A percentile compares a stretch with the other conserved stretches of the same genome.
These are phyloP conservation scores for Muscidifurax raptorellus DNA, from an alignment of 1,140 invertebrate species.

Conservation along the genomic window DNA sequence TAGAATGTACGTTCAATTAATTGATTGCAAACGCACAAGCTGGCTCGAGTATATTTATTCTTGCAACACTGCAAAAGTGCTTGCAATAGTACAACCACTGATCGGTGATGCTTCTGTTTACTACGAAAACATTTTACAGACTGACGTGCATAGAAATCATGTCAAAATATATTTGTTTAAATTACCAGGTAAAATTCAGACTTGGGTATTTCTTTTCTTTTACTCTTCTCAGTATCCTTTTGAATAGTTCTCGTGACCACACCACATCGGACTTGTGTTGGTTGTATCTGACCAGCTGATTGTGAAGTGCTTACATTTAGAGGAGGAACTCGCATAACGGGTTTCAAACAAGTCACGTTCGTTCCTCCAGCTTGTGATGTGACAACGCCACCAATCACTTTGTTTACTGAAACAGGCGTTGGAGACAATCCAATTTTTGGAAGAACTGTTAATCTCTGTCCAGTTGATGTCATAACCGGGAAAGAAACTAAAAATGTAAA, in stretches of 20 bases:
- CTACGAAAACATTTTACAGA: background rate
- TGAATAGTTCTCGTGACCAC: constrained; percentile 64
- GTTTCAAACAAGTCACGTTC: constrained; percentile 58
- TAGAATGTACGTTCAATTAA: background rate
- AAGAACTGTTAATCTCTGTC: constrained; percentile 77
- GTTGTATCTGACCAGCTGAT: constrained; percentile 57
- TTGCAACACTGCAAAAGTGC: constrained; percentile 40
- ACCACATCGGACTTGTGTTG: constrained; percentile 59
- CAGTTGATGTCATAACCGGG: constrained; percentile 74
- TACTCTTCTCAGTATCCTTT: constrained; percentile 65
- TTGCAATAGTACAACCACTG: constrained; percentile 19
- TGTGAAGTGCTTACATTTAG: constrained; percentile 69
- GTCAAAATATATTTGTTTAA: constrained; percentile 5
- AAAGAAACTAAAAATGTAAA: constrained; percentile 65
- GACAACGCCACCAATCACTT: constrained; percentile 67
- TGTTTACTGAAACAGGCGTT: constrained; percentile 62
- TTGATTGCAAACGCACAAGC: constrained; percentile 39
- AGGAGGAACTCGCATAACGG: constrained; percentile 75
- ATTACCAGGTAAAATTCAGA: constrained; percentile 75
- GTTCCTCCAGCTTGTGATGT: constrained; percentile 62
- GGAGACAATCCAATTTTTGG: constrained; percentile 73
- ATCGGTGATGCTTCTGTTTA: constrained; percentile 1
- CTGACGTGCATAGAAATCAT: background rate
- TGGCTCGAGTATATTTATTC: constrained; percentile 47
- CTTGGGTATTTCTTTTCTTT: constrained; percentile 69